A percentile compares a stretch with the other conserved stretches of the same genome.
Conservation (phyloP, 2,888 invertebrate species). For the Penaeus monodon region DNA sequence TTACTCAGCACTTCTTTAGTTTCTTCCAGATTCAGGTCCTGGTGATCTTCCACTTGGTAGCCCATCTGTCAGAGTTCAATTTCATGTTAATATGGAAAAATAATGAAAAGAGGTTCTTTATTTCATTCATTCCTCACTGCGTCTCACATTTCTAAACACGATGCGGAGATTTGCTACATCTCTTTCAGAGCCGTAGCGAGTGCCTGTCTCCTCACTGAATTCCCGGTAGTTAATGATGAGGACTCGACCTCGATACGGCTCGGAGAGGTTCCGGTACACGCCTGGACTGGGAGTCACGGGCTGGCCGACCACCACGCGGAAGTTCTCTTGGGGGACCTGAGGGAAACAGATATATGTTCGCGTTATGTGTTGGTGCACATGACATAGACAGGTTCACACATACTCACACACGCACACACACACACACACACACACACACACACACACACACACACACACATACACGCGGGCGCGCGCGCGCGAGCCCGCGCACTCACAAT, state of each 20-base stretch:
- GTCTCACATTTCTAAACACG: conserved; percentile 16
- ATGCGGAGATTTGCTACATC: conserved; percentile 1
- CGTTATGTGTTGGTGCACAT: no score
- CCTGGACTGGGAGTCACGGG: not conserved
- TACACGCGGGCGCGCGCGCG: no score
- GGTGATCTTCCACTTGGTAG: not conserved
- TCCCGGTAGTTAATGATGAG: conserved; percentile 33
- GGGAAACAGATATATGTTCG: no score
- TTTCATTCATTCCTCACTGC: not conserved
- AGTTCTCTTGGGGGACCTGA: no score
- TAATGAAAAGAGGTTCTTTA: no score
- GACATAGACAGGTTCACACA: no score
- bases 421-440: no score
- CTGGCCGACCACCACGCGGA: conserved; percentile 4
- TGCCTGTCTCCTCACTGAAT: not conserved
- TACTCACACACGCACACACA: no score
- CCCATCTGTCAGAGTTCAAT: conserved; percentile 12
- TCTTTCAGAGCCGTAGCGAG: conserved; percentile 6
- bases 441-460: no score
- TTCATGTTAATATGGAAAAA: no score
- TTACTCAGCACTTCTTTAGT: not conserved
- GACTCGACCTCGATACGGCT: conserved; percentile 13
- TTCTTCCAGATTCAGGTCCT: not conserved
- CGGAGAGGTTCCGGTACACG: conserved; percentile 17
- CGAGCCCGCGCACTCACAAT: no score